Conservation (phyloP, 2,888 invertebrate species). For the Disparrhopalites patrizii region DNA sequence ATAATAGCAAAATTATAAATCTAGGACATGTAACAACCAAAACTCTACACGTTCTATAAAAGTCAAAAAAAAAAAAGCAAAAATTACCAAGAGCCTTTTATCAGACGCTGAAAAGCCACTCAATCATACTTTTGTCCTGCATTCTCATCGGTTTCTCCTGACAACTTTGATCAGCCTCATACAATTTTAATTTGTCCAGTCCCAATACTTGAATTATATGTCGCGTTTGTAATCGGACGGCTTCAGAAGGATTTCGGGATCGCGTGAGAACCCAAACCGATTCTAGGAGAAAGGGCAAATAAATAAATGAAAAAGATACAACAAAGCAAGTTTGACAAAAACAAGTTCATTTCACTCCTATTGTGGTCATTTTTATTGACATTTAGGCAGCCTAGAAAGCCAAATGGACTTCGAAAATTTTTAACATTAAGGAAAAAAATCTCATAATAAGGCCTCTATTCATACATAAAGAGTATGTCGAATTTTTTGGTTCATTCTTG, state of each 20-base stretch:
- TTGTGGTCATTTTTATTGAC: not conserved
- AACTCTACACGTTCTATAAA: too few species aligned
- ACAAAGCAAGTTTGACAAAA: too few species aligned
- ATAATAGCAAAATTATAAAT: too few species aligned
- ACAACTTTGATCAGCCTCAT: conserved; percentile 45
- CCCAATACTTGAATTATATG: conserved; percentile 45
- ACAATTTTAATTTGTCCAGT: conserved; percentile 44
- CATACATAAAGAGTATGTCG: too few species aligned
- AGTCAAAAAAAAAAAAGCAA: too few species aligned
- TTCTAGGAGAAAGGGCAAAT: conserved; percentile 48
- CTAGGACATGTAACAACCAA: too few species aligned
- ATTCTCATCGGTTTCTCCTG: conserved; percentile 43
- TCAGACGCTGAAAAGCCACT: conserved; percentile 1
- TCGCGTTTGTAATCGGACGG: conserved; percentile 58
- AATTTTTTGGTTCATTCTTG: too few species aligned
- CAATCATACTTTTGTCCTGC: not conserved
- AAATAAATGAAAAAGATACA: not conserved
- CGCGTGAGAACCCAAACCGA: conserved; percentile 64
- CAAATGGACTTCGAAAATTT: too few species aligned
- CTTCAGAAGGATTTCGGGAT: conserved; percentile 57
- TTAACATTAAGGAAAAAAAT: too few species aligned
- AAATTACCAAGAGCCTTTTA: too few species aligned
- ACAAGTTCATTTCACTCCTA: not conserved
- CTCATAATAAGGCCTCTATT: too few species aligned
- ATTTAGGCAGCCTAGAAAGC: too few species aligned